phyloP scores from a whole-genome alignment of 2,888 invertebrate species.

The Tetrapedia diversipes region DNA sequence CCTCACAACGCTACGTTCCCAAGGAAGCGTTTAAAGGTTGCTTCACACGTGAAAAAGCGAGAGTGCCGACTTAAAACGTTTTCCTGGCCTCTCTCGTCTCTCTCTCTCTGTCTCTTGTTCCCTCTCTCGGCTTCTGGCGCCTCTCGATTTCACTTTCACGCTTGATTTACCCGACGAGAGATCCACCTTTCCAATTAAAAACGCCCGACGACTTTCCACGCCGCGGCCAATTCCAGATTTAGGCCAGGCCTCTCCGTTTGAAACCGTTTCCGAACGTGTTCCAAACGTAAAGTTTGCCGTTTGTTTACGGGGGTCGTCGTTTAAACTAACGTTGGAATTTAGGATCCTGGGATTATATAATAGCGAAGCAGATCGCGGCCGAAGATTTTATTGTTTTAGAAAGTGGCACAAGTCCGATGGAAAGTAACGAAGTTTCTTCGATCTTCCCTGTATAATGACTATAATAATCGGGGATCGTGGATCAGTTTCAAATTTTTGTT shows the following conservation, averaged over 20 bases:
- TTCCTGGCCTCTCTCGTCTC: slow-evolving; percentile 22
- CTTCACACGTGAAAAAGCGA: slow-evolving; percentile 63
- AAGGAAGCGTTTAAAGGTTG: slow-evolving; percentile 33
- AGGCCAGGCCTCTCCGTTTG: slow-evolving; percentile 16
- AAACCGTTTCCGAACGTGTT: no score
- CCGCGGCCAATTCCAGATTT: slow-evolving; percentile 8
- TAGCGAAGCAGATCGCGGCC: neutral
- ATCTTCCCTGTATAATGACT: neutral
- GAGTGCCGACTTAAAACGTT: slow-evolving; percentile 56
- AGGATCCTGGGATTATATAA: neutral
- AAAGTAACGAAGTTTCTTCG: neutral
- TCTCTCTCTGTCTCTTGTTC: slow-evolving; percentile 19
- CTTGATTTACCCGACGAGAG: slow-evolving; percentile 58
- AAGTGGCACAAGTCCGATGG: neutral
- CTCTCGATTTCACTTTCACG: slow-evolving; percentile 69
- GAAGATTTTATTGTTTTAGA: slow-evolving; percentile 23
- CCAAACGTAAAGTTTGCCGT: no score
- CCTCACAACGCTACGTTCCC: slow-evolving; percentile 33
- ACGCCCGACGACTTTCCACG: slow-evolving; percentile 48
- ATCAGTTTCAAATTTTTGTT: neutral
- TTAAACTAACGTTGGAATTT: no score
- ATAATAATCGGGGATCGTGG: neutral
- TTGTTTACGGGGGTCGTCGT: neutral
- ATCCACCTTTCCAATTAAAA: slow-evolving; percentile 55
- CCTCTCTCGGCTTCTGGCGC: slow-evolving; percentile 6